These are phyloP conservation scores for Brachyopa scutellaris DNA, from an alignment of 2,888 invertebrate genomes.

Conservation along the genomic window DNA sequence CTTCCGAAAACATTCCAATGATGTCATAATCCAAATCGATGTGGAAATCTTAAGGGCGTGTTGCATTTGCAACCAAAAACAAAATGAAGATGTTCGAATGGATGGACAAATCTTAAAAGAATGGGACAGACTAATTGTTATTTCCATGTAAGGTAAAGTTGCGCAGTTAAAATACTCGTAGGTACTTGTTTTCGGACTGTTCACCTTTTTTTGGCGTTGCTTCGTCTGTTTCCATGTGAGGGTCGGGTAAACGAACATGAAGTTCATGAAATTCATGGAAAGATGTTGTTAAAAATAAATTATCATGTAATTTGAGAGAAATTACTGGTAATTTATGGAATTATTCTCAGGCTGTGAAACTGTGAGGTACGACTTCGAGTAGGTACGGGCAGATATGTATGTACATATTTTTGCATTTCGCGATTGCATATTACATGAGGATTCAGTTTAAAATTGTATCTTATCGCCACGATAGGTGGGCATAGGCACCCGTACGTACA, in stretches of 20 bases:
- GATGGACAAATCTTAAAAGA: too few species aligned
- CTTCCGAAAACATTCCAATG: background rate
- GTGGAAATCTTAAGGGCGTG: background rate
- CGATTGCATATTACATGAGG: constrained; percentile 44
- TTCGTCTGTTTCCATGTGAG: background rate
- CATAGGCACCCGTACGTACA: too few species aligned
- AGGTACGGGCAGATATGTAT: too few species aligned
- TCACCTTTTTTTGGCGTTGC: background rate
- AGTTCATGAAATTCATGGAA: constrained; percentile 8
- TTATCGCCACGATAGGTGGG: too few species aligned
- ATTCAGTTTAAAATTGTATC: background rate
- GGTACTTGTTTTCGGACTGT: background rate
- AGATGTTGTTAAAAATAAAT: constrained; percentile 46
- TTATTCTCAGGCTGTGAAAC: constrained; percentile 1
- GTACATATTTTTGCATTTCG: constrained; percentile 33
- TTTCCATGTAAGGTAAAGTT: background rate
- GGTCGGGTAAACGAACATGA: background rate
- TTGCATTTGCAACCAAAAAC: too few species aligned
- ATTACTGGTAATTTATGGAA: constrained; percentile 59
- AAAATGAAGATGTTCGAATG: background rate
- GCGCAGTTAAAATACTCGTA: background rate
- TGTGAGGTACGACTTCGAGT: too few species aligned
- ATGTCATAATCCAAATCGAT: background rate
- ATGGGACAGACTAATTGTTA: background rate
- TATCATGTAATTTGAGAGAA: constrained; percentile 45